A percentile compares a stretch with the other conserved stretches of the same genome.
phyloP scores from a whole-genome alignment of 1,140 invertebrate species.

The Drosophila persimilis region DNA sequence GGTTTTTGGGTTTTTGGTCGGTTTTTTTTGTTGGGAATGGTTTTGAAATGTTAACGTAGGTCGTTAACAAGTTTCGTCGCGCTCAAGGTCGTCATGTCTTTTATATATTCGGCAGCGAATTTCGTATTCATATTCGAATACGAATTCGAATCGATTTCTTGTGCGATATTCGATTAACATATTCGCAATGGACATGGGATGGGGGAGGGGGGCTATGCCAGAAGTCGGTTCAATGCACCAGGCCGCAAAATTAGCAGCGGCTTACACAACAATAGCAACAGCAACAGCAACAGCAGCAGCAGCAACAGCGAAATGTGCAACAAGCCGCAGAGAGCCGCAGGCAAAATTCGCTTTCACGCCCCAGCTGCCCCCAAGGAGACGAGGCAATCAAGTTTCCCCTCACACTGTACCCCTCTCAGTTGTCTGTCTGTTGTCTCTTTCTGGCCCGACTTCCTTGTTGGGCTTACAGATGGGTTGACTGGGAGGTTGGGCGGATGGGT shows the following conservation, averaged over 20 bases:
- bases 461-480: background rate
- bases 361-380: constrained; percentile 7
- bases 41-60: constrained; percentile 71
- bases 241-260: constrained; percentile 39
- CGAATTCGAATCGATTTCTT: constrained; percentile 2
- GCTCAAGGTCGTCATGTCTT: constrained; percentile 38
- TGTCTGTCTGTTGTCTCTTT: constrained; percentile 7
- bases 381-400: constrained; percentile 46
- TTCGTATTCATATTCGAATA: constrained; percentile 20
- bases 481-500: background rate
- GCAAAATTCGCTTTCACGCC: constrained; percentile 35
- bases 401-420: constrained; percentile 17
- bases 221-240: constrained; percentile 54
- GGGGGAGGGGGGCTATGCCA: constrained; percentile 5
- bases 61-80: constrained; percentile 66
- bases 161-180: constrained; percentile 6
- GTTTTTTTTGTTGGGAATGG: constrained; percentile 9
- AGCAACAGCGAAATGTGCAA: constrained; percentile 24
- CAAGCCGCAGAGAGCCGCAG: constrained; percentile 8
- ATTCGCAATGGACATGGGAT: background rate
- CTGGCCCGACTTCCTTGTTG: constrained; percentile 22
- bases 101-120: constrained; percentile 23
- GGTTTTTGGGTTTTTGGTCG: constrained; percentile 4
- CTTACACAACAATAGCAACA: constrained; percentile 42
- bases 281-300: background rate